A percentile compares a stretch with the other conserved stretches of the same genome.
Conservation (phyloP, 2,797 vertebrate species). For the Leptoclinus maculatus region DNA sequence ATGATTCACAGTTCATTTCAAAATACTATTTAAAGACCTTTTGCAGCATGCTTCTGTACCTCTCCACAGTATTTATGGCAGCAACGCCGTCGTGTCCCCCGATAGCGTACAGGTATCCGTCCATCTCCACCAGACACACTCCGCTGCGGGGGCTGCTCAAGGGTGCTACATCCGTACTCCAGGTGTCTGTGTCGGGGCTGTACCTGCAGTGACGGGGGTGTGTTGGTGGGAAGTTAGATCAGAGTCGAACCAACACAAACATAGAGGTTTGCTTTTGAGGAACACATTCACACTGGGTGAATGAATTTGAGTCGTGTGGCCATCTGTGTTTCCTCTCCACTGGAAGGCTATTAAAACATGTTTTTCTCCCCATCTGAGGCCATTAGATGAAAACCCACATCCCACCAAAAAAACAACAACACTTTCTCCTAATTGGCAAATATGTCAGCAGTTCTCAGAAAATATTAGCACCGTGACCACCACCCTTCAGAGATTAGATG, state of each 20-base stretch:
- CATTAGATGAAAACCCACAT: conserved; percentile 26
- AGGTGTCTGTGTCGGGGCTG: conserved; percentile 73
- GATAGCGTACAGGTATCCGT: conserved; percentile 73
- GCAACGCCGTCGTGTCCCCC: conserved; percentile 73
- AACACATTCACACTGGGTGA: neutral
- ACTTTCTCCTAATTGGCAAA: conserved; percentile 32
- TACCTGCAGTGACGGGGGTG: conserved; percentile 64
- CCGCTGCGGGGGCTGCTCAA: conserved; percentile 77
- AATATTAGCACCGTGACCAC: neutral
- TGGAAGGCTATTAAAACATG: conserved; percentile 24
- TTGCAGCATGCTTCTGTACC: conserved; percentile 35
- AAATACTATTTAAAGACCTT: conserved; percentile 7
- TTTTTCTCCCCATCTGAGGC: conserved; percentile 21
- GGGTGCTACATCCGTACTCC: conserved; percentile 78
- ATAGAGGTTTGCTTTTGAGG: conserved; percentile 10
- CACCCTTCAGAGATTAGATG: conserved; percentile 5
- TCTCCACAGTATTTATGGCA: conserved; percentile 75
- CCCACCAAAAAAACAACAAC: conserved; percentile 1
- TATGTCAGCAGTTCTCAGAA: neutral
- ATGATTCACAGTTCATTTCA: neutral
- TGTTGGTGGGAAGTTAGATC: neutral
- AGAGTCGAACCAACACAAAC: neutral
- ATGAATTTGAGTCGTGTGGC: conserved; percentile 4
- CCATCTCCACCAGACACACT: conserved; percentile 73
- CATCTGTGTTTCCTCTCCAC: conserved; percentile 23